Percentiles rank a stretch among this genome's conserved stretches.
Conservation (phyloP, 1,140 invertebrate species). For the Chironomus tepperi region DNA sequence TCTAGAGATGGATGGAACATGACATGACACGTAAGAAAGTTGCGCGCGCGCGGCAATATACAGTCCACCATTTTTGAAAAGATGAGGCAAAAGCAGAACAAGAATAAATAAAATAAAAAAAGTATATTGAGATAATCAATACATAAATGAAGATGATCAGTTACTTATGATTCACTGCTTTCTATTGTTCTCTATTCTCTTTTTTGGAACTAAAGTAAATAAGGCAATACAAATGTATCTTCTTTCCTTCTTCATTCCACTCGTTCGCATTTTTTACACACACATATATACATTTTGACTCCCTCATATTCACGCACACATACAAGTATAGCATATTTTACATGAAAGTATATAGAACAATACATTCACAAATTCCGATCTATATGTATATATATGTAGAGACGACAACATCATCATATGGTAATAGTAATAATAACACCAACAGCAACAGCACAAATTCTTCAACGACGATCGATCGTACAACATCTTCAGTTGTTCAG, state of each 20-base stretch:
- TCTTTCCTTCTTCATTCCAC: not conserved
- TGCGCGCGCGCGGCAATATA: not conserved
- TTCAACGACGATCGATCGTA: slow-evolving; percentile 7
- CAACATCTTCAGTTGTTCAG: slow-evolving; percentile 16
- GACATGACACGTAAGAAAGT: not conserved
- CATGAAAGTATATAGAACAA: not conserved
- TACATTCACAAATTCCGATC: not conserved
- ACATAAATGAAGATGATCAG: not conserved
- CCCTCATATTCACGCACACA: not conserved
- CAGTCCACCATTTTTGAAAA: not conserved
- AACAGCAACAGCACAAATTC: not conserved
- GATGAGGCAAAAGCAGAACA: not conserved
- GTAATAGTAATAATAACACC: not conserved
- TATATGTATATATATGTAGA: not conserved
- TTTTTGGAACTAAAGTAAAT: not conserved
- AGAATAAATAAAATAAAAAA: not conserved
- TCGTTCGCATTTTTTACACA: not conserved
- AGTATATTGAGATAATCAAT: not conserved
- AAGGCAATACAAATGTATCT: not conserved
- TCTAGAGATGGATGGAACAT: not conserved
- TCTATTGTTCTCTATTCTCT: no score
- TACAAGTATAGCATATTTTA: not conserved
- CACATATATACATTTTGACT: not conserved
- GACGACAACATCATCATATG: not conserved
- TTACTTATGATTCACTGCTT: no score